Conservation (phyloP, 2,888 invertebrate genomes). For the Polietes domitor region DNA sequence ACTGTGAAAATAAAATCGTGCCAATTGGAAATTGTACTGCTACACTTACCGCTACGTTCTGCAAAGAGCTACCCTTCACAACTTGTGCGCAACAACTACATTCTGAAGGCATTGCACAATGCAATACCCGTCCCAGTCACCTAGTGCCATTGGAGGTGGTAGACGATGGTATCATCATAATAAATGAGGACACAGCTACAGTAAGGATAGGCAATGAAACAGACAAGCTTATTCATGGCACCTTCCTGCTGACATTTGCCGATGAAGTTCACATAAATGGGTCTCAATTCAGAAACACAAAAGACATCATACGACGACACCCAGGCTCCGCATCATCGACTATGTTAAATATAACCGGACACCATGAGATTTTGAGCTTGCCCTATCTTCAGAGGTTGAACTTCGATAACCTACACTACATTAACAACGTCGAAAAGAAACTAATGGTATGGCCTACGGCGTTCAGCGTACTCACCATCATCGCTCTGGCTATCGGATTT, state of each 20-base stretch:
- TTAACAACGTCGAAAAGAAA: constrained; percentile 39
- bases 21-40: constrained; percentile 53
- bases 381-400: constrained; percentile 56
- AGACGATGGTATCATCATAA: constrained; percentile 20
- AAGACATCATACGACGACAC: constrained; percentile 18
- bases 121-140: constrained; percentile 16
- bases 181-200: background rate
- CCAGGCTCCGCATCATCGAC: constrained; percentile 5
- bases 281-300: constrained; percentile 42
- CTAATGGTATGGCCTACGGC: constrained; percentile 11
- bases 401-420: constrained; percentile 48
- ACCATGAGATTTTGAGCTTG: constrained; percentile 56
- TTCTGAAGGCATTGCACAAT: constrained; percentile 14
- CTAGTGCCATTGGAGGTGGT: background rate
- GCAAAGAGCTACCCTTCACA: constrained; percentile 30
- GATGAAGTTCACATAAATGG: constrained; percentile 52
- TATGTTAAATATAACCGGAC: constrained; percentile 57
- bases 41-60: constrained; percentile 58
- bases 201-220: no score
- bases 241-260: constrained; percentile 47
- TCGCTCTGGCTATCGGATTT: background rate
- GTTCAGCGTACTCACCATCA: background rate
- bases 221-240: constrained; percentile 22
- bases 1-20: constrained; percentile 31
- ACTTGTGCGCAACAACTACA: constrained; percentile 30